These are phyloP conservation scores for Muscina levida DNA, from an alignment of 2,888 invertebrate genomes.

Conservation along the genomic window DNA sequence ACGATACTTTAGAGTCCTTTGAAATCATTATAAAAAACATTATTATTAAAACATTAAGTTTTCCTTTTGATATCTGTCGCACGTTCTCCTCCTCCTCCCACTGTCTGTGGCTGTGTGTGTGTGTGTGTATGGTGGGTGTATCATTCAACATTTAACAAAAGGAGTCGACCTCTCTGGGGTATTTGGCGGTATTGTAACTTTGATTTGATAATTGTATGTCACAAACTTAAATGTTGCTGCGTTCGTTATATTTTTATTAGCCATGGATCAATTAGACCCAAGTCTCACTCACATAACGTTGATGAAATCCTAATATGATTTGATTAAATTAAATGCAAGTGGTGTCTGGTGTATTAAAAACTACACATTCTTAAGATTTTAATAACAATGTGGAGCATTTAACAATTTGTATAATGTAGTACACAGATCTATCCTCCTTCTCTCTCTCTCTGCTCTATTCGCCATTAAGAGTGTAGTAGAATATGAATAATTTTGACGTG, in stretches of 20 bases:
- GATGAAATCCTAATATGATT: too few relatives aligned
- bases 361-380: too few relatives aligned
- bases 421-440: too few relatives aligned
- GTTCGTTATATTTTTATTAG: too few relatives aligned
- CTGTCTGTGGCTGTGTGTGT: background rate
- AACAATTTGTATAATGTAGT: too few relatives aligned
- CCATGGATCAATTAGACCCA: too few relatives aligned
- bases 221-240: conserved; percentile 29
- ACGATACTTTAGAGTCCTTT: conserved; percentile 47
- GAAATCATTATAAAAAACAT: conserved; percentile 41
- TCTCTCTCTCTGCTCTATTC: too few relatives aligned
- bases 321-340: too few relatives aligned
- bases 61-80: conserved; percentile 26
- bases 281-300: too few relatives aligned
- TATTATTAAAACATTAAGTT: conserved; percentile 40
- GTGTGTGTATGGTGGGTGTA: conserved; percentile 16
- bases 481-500: background rate
- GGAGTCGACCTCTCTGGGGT: conserved; percentile 50
- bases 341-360: too few relatives aligned
- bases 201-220: conserved; percentile 60
- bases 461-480: background rate
- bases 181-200: conserved; percentile 58
- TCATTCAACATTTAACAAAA: conserved; percentile 38
- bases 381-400: too few relatives aligned
- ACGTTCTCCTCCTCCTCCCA: too few relatives aligned